These are phyloP conservation scores for Setophaga petechia DNA, from an alignment of 2,113 vertebrate species.

Conservation along the genomic window DNA sequence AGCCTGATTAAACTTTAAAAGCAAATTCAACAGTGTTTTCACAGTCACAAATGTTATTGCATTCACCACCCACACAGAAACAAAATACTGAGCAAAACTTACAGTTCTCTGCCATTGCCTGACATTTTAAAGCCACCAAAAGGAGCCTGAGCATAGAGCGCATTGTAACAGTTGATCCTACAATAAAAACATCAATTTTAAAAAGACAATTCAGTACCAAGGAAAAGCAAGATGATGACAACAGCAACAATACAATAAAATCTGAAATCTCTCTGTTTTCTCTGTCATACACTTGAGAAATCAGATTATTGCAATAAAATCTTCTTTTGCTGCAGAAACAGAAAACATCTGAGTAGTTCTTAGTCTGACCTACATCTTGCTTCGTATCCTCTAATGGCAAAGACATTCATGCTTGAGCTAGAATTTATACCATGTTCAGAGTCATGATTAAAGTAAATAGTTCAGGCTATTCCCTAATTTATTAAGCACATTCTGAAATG, in stretches of 20 bases:
- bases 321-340: background rate
- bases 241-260: background rate
- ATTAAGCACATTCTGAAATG: background rate
- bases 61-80: background rate
- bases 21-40: background rate
- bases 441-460: background rate
- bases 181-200: background rate
- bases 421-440: background rate
- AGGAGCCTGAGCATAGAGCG: conserved; percentile 88
- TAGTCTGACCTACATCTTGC: background rate
- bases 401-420: background rate
- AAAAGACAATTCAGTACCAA: background rate
- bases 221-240: background rate
- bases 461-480: background rate
- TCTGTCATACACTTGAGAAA: background rate
- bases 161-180: conserved; percentile 97
- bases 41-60: background rate
- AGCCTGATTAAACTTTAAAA: background rate
- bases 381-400: background rate
- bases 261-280: background rate
- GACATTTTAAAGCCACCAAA: conserved; percentile 98
- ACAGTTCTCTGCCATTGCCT: conserved; percentile 95
- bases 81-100: conserved; percentile 68
- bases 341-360: background rate
- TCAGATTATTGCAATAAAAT: background rate